Conservation (phyloP, 2,888 invertebrate genomes). For the Belgica antarctica region DNA sequence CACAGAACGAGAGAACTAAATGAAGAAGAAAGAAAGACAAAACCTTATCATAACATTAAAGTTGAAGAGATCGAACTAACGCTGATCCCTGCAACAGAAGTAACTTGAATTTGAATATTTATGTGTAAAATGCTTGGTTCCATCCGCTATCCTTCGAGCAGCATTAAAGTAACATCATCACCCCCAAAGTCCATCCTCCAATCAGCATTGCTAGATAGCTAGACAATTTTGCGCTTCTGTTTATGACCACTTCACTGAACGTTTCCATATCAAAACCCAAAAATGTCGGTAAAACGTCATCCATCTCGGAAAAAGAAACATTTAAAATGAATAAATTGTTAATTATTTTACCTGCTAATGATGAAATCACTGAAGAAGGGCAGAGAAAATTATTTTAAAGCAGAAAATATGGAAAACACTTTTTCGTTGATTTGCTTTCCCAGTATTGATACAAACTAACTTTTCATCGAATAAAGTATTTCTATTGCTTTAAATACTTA, state of each 20-base stretch:
- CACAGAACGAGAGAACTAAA: no score
- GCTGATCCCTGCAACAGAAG: neutral
- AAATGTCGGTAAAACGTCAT: conserved; percentile 33
- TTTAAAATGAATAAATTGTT: no score
- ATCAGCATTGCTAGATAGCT: neutral
- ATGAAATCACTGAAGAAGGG: no score
- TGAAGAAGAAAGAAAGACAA: no score
- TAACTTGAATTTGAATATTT: neutral
- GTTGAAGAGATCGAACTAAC: neutral
- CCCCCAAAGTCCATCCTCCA: no score
- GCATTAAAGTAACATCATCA: neutral
- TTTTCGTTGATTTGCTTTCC: no score
- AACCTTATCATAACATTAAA: neutral
- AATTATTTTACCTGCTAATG: no score
- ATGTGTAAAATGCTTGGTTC: conserved; percentile 9
- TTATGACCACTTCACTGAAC: conserved; percentile 12
- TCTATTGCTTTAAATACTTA: no score
- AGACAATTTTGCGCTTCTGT: neutral
- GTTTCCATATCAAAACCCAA: conserved; percentile 25
- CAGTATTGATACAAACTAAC: no score
- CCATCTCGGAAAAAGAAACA: neutral
- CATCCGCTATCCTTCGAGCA: neutral
- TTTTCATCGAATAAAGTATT: no score
- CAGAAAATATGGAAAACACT: no score
- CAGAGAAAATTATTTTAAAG: no score